Evolutionary conservation across 1,140 invertebrate genomes (phyloP).

Genomic region (Bombus superbus): DNA sequence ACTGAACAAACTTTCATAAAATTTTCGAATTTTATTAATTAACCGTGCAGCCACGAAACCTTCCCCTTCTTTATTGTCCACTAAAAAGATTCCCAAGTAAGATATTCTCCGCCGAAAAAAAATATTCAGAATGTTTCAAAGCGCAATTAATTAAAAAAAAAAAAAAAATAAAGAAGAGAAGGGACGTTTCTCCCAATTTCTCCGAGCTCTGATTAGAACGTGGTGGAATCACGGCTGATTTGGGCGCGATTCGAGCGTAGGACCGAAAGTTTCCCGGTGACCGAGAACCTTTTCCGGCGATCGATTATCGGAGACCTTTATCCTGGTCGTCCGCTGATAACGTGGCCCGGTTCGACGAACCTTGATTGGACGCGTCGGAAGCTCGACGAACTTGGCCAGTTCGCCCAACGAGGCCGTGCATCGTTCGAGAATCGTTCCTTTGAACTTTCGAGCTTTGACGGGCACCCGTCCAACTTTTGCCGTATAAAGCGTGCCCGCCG

Average conservation of each 20-base stretch:
- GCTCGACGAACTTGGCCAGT: constrained; percentile 50
- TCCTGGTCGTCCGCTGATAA: constrained; percentile 29
- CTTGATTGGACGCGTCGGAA: constrained; percentile 42
- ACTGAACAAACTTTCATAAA: no score
- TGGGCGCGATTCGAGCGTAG: background rate
- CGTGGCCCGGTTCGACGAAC: constrained; percentile 39
- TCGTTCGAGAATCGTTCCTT: constrained; percentile 43
- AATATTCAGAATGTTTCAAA: background rate
- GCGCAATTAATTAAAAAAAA: background rate
- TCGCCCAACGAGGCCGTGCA: background rate
- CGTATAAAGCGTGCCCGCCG: constrained; percentile 17
- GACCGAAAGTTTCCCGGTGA: constrained; percentile 23
- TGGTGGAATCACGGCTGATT: background rate
- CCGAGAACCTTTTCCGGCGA: constrained; percentile 56
- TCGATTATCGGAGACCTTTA: constrained; percentile 57
- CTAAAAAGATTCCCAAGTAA: no score
- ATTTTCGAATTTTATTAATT: no score
- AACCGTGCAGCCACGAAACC: no score
- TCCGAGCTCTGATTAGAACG: background rate
- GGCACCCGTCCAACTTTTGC: constrained; percentile 44
- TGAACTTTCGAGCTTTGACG: constrained; percentile 44
- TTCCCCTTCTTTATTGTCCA: no score
- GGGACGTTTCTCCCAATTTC: background rate
- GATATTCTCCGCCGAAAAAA: no score
- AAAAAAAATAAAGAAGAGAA: no score